Evolutionary conservation across 2,797 vertebrate genomes (phyloP).

Genomic region (Pangasius mekongensis): DNA sequence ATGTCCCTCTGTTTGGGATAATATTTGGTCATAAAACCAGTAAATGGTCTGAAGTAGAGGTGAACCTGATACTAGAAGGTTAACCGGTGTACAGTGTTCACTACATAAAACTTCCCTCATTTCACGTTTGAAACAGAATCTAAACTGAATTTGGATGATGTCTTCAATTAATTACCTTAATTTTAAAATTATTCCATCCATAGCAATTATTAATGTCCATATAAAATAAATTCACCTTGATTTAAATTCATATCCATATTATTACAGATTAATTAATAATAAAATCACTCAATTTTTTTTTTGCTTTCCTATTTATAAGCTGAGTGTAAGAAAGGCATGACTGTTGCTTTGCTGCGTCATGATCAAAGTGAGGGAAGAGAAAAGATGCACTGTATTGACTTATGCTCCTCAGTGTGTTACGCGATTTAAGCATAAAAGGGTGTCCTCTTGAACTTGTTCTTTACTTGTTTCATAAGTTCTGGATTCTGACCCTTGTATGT

Average conservation of each 20-base stretch:
- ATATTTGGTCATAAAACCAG: not conserved
- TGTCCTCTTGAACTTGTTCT: slow-evolving; percentile 34
- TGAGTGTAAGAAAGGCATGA: not conserved
- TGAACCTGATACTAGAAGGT: not conserved
- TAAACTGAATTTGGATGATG: not conserved
- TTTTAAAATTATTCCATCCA: too few relatives aligned
- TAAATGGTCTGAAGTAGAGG: not conserved
- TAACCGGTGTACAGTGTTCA: not conserved
- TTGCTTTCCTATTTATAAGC: not conserved
- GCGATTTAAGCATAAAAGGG: slow-evolving; percentile 38
- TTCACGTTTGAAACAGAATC: not conserved
- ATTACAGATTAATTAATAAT: not conserved
- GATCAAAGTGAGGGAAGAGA: slow-evolving; percentile 21
- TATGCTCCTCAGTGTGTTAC: not conserved
- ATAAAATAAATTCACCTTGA: not conserved
- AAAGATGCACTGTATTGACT: slow-evolving; percentile 24
- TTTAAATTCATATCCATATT: not conserved
- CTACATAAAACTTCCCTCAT: not conserved
- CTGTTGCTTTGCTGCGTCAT: not conserved
- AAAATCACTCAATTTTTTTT: not conserved
- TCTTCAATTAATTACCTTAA: not conserved
- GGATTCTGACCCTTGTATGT: slow-evolving; percentile 66
- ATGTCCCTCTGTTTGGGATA: not conserved
- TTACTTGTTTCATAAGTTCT: slow-evolving; percentile 47
- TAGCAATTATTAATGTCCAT: not conserved